Evolutionary conservation across 2,797 vertebrate species (phyloP), one percentile per base, ranked within the genome.

Genomic region (Oreochromis grahami): DNA sequence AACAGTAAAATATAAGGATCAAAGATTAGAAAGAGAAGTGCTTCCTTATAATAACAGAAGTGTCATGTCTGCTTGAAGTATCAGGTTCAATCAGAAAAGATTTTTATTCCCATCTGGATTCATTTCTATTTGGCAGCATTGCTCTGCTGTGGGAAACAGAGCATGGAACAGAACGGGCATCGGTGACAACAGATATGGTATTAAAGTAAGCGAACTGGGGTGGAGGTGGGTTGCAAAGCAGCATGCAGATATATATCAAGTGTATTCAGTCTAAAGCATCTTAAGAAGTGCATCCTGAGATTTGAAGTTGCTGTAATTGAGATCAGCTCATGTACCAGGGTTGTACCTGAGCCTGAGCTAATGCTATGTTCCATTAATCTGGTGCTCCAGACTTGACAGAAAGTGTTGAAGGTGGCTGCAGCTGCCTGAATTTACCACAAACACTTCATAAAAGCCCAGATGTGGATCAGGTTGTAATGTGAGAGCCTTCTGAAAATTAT

Each of bases 1-100:
- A 68, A 0, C n/a, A 1, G n/a, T 68, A 0, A 38, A 43, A 15
- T 24, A 24, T 41, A 6, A 43, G 63, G 12, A 24, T 24, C 38
- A 24, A 68, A 43, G 38, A 43, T 15, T 43, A 41, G n/a, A 41
- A 24, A 68, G 7, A 65, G n/a, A 41, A 0, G 12, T 21, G 36
- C 11, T 38, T 41, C 60, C 60, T 65, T 65, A 8, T 65, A 8
- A 8, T 9, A 2, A 0, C 8, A 68, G n/a, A 68, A 43, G n/a
- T 15, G 7, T 68, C 63, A 9, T 4, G 63, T 43, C 36, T 43
- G 36, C 63, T 43, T 38, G 5, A 68, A 0, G 13, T 26, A 43
- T 0, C 63, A 24, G 38, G 38, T 26, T 43, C 38, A 70, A 21
- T 43, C 63, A 15, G 63, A 38, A 65, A 65, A 0, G 63, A 68